Evolutionary conservation across 2,888 invertebrate genomes (phyloP), one percentile per base, ranked within the genome.

Genomic region (Phanerotoma sp.): DNA sequence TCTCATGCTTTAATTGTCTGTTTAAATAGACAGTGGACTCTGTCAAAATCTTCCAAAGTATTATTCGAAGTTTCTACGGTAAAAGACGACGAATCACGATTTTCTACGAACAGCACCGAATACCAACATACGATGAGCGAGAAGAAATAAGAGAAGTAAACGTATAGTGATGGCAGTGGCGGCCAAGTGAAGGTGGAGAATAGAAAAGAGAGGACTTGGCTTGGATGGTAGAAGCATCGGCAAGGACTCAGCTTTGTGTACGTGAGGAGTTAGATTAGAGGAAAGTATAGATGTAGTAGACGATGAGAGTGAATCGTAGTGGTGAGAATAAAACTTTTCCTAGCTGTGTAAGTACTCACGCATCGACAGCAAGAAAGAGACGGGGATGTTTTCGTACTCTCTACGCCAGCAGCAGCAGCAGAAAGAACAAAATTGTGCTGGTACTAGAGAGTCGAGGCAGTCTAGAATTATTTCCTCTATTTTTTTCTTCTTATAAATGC

Each of bases 311-410:
- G 52, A 47, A 25, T 41, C 20, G 73, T 76, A 58, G 64, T 72
- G 62, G 75, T 75, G 71, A 74, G 73, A 68, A 67, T 77, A 76
- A 77, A 77, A 77, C 67, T 77, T 76, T 77, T 74, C 72, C 66
- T 60, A 68, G 58, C 65, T 74, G 75, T 75, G 70, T 74, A 63
- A 58, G 71, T 51, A 42, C 50, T 51, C 50, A 51, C 42, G 41
- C 41, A 51, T 51, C 50, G 33, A 56, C 51, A 18, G 49, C 38
- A 28, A 56, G 52, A 48, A 38, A 42, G 42, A 57, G 53, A 49
- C 30, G 37, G 51, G 42, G 47, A 28, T 48, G 47, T 46, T 50
- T 46, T 50, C 53, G n/a, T n/a, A n/a, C n/a, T n/a, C n/a, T n/a
- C n/a, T n/a, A n/a, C n/a, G n/a, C n/a, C n/a, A n/a, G n/a, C n/a